Percentiles rank a stretch among this genome's conserved stretches.
Evolutionary conservation across 2,888 invertebrate genomes (phyloP).

Genomic region (Hydroisotoma schaefferi): DNA sequence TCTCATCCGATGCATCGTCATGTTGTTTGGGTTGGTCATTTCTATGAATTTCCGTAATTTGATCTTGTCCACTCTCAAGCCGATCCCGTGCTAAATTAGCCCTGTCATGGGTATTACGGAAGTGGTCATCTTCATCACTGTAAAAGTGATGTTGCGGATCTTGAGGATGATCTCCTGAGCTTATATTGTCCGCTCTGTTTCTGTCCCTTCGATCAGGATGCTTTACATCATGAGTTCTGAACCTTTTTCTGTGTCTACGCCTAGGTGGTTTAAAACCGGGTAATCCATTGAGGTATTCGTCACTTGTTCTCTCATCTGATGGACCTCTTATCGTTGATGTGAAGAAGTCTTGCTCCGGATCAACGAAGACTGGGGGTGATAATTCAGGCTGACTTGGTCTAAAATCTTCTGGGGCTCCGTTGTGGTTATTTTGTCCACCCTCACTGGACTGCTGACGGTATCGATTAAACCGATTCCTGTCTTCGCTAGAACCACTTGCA

Average conservation of each 20-base stretch:
- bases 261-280: slow-evolving; percentile 1
- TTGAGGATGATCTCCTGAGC: too few species aligned
- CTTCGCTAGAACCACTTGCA: slow-evolving; percentile 13
- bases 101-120: neutral
- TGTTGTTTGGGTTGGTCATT: too few species aligned
- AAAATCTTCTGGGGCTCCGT: slow-evolving; percentile 6
- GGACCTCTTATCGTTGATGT: slow-evolving; percentile 36
- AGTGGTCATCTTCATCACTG: neutral
- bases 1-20: neutral
- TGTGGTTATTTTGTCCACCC: slow-evolving; percentile 13
- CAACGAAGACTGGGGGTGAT: slow-evolving; percentile 38
- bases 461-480: slow-evolving; percentile 9
- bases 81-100: neutral
- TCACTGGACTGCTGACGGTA: neutral
- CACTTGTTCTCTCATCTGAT: neutral
- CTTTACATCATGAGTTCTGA: slow-evolving; percentile 15
- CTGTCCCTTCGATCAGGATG: slow-evolving; percentile 17
- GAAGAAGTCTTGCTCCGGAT: slow-evolving; percentile 46
- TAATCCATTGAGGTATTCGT: neutral
- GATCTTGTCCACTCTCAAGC: too few species aligned
- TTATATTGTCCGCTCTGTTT: neutral
- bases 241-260: slow-evolving; percentile 18
- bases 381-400: slow-evolving; percentile 29
- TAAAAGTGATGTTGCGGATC: too few species aligned
- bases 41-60: too few species aligned